Conservation (phyloP, 2,113 vertebrate species). For the Peromyscus leucopus region DNA sequence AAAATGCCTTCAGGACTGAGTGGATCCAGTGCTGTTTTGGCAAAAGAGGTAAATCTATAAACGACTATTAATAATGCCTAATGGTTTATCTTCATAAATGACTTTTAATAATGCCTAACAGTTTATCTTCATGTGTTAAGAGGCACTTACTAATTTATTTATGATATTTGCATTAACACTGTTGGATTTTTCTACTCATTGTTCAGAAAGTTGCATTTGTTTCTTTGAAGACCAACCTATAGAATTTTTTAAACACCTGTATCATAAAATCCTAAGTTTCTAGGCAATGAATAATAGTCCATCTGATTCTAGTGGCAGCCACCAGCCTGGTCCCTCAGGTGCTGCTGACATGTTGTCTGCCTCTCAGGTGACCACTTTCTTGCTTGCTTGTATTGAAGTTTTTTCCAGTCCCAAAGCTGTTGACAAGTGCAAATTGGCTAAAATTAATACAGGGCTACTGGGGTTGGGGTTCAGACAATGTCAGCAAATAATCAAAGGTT, state of each 20-base stretch:
- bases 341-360: neutral
- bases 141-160: neutral
- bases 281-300: neutral
- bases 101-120: neutral
- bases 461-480: neutral
- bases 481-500: neutral
- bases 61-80: neutral
- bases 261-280: neutral
- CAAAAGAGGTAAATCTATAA: slow-evolving; percentile 1
- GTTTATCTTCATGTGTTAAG: slow-evolving; percentile 11
- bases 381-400: neutral
- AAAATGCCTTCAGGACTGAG: neutral
- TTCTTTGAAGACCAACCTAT: slow-evolving; percentile 47
- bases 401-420: neutral
- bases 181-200: slow-evolving; percentile 49
- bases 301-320: neutral
- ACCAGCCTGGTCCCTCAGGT: neutral
- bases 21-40: neutral
- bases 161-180: neutral
- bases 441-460: neutral
- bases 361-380: neutral
- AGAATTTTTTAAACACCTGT: neutral
- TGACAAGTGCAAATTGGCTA: neutral
- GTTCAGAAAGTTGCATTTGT: slow-evolving; percentile 12
- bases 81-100: neutral